Conservation (phyloP, 2,888 invertebrate genomes). For the Eupeodes luniger region DNA sequence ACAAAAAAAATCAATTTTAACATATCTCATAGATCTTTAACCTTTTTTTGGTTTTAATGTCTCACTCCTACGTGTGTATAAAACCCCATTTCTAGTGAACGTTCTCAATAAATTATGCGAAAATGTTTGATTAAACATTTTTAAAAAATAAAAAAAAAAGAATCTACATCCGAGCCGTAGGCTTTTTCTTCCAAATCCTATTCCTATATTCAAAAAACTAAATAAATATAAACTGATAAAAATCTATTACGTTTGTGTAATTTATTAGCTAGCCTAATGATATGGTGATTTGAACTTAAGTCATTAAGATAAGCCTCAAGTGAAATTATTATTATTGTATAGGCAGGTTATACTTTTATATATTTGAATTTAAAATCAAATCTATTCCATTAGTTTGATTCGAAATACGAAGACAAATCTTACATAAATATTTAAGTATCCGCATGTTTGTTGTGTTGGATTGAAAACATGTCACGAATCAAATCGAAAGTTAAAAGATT, state of each 20-base stretch:
- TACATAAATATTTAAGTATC: not conserved
- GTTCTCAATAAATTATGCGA: slow-evolving; percentile 10
- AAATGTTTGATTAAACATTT: not conserved
- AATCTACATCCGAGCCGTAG: not conserved
- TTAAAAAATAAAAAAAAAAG: too few species aligned
- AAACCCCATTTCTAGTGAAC: not conserved
- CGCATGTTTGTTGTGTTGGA: not conserved
- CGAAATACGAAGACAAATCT: not conserved
- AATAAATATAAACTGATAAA: not conserved
- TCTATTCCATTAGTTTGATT: slow-evolving; percentile 3
- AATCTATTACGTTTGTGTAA: slow-evolving; percentile 26
- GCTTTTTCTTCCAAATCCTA: not conserved
- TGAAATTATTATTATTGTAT: slow-evolving; percentile 24
- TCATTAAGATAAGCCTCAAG: slow-evolving; percentile 42
- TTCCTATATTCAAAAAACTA: not conserved
- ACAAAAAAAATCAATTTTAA: not conserved
- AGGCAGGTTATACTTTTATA: too few species aligned
- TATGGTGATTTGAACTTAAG: slow-evolving; percentile 35
- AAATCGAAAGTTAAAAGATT: slow-evolving; percentile 12
- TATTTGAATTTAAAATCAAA: slow-evolving; percentile 22
- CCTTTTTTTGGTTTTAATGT: not conserved
- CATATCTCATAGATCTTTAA: not conserved
- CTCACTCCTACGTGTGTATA: not conserved
- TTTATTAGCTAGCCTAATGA: slow-evolving; percentile 40
- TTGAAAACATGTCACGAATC: slow-evolving; percentile 17